Evolutionary conservation across 2,113 vertebrate genomes (phyloP).

Genomic region (Antechinus stuartii): DNA sequence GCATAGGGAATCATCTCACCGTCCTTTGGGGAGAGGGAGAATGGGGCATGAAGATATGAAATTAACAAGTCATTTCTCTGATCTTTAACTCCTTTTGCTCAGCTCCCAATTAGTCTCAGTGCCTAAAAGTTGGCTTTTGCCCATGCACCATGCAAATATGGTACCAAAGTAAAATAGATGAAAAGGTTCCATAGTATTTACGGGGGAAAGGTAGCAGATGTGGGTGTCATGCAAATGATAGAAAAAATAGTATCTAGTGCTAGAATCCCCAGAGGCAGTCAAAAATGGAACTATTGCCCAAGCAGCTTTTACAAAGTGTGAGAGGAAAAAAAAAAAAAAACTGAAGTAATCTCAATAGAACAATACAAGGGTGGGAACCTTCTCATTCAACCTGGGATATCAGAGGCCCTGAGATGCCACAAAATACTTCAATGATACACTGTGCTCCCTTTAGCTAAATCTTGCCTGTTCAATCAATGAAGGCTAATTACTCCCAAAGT

Average conservation of each 20-base stretch:
- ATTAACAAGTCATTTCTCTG: neutral
- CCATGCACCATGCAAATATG: neutral
- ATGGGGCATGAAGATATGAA: neutral
- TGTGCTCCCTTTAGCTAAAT: neutral
- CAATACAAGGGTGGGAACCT: neutral
- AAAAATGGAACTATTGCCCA: neutral
- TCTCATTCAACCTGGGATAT: neutral
- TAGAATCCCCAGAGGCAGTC: neutral
- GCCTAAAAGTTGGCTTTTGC: neutral
- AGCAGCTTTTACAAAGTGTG: neutral
- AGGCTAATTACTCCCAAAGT: neutral
- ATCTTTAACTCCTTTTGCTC: neutral
- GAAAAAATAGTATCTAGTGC: neutral
- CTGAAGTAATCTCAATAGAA: neutral
- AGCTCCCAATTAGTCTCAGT: neutral
- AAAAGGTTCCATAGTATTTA: neutral
- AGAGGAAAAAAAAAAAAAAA: too few relatives aligned
- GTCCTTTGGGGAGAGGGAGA: constrained; percentile 81
- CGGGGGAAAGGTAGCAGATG: neutral
- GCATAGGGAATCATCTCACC: constrained; percentile 82
- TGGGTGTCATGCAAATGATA: too few relatives aligned
- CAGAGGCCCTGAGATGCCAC: neutral
- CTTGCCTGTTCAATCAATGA: neutral
- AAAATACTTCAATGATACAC: neutral
- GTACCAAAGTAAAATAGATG: neutral